Evolutionary conservation across 92 coral and sea anemone species (phyloP), one percentile per base, ranked within the genome.

Genomic region (Epizoanthus scotinus): DNA sequence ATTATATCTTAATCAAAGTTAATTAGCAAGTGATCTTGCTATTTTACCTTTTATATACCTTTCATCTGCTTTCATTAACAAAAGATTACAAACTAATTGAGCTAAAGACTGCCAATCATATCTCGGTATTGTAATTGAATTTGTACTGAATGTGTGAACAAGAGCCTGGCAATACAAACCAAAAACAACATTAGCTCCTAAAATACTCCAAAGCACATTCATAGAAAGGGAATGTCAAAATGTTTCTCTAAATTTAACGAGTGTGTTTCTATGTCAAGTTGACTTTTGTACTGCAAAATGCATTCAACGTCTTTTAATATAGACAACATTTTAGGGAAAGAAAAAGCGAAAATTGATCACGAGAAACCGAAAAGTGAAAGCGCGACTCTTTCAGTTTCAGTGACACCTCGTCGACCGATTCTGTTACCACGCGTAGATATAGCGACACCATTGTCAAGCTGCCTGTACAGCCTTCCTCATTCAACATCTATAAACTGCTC

Each of bases 31-130:
- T 90, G 90, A 89, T 89, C 83, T 78, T 84, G 87, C 95, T 78
- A 86, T 85, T 86, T 77, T 89, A 68, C 77, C 83, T 83, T 91
- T 91, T 86, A 87, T 92, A 86, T 89, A 82, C 86, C 90, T 73
- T 87, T 92, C 97, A 92, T 92, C 91, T 83, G 86, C 80, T 90
- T 89, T 92, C 91, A 92, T 92, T 92, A 92, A 92, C 97, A 90
- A 92, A 90, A 90, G 97, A 92, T 92, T 92, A 92, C 92, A 77
- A 79, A 85, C 94, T 92, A 92, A 92, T 92, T 86, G 97, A 86
- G 81, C 58, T 68, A 34, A 25, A 50, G 77, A 3, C 91, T 87
- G 90, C 97, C 97, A 92, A 92, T 92, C 92, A 92, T 40, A 73
- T 65, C 22, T n/a, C 84, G 26, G 84, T 68, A 40, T 73, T 73